Conservation (phyloP, 2,113 vertebrate species). For the Prinia subflava region DNA sequence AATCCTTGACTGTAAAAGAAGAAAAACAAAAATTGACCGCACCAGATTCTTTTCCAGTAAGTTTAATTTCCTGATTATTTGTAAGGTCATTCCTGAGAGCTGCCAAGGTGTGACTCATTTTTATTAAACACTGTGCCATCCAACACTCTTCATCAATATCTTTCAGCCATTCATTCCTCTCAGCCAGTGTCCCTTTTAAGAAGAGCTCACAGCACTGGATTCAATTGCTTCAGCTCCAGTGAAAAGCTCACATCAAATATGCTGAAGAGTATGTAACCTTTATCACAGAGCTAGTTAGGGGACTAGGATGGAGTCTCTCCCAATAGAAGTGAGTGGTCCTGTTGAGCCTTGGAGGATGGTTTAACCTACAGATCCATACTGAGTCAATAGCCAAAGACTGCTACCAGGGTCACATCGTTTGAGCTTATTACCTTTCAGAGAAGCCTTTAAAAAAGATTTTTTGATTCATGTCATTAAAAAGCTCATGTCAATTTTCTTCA, state of each 20-base stretch:
- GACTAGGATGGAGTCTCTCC: not conserved
- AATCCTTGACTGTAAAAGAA: not conserved
- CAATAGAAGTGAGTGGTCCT: not conserved
- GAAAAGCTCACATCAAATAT: slow-evolving; percentile 26
- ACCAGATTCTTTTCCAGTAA: slow-evolving; percentile 44
- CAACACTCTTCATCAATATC: slow-evolving; percentile 44
- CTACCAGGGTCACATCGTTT: not conserved
- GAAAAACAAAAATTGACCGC: not conserved
- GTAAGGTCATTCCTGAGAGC: not conserved
- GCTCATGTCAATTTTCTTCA: not conserved
- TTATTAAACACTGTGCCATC: slow-evolving; percentile 9
- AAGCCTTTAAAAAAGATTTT: not conserved
- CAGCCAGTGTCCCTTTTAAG: slow-evolving; percentile 39
- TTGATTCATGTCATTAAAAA: not conserved
- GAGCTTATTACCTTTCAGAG: not conserved
- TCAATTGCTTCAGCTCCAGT: slow-evolving; percentile 7
- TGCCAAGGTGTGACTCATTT: slow-evolving; percentile 61
- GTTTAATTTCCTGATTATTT: slow-evolving; percentile 59
- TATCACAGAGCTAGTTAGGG: not conserved
- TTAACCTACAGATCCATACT: not conserved
- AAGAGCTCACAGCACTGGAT: not conserved
- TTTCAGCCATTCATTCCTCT: slow-evolving; percentile 42
- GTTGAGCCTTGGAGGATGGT: not conserved
- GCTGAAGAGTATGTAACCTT: not conserved
- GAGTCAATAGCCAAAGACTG: not conserved